Evolutionary conservation across 2,888 invertebrate species (phyloP).

Genomic region (Pimpla rufipes): DNA sequence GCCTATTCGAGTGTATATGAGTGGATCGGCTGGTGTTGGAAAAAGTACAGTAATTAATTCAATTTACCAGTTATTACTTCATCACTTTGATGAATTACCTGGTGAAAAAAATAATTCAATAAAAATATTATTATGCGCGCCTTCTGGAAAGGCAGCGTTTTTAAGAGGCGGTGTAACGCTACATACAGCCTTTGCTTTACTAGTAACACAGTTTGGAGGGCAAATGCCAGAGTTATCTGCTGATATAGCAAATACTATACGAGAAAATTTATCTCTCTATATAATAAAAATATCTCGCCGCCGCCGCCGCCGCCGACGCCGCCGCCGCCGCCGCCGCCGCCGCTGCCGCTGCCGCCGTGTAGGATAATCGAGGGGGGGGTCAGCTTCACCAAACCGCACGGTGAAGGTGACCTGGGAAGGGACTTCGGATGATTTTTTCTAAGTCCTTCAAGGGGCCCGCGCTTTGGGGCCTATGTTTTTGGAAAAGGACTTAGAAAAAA

Average conservation of each 20-base stretch:
- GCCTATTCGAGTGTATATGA: constrained; percentile 72
- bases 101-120: constrained; percentile 69
- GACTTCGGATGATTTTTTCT: too few species aligned
- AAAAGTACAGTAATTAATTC: constrained; percentile 75
- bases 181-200: constrained; percentile 57
- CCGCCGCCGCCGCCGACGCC: too few species aligned
- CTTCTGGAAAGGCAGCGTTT: constrained; percentile 51
- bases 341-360: too few species aligned
- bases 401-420: too few species aligned
- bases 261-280: constrained; percentile 69
- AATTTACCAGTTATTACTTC: constrained; percentile 71
- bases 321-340: too few species aligned
- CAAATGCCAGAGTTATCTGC: constrained; percentile 40
- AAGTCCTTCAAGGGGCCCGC: too few species aligned
- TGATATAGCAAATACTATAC: constrained; percentile 67
- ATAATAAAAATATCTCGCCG: too few species aligned
- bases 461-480: too few species aligned
- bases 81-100: constrained; percentile 61
- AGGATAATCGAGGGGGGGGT: too few species aligned
- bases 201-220: constrained; percentile 33
- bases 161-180: constrained; percentile 73
- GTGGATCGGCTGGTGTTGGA: constrained; percentile 77
- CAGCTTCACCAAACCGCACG: too few species aligned
- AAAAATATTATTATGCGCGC: constrained; percentile 50
- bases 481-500: too few species aligned